phyloP scores from a whole-genome alignment of 2,888 invertebrate species.

The Stenolophus ochropezus region DNA sequence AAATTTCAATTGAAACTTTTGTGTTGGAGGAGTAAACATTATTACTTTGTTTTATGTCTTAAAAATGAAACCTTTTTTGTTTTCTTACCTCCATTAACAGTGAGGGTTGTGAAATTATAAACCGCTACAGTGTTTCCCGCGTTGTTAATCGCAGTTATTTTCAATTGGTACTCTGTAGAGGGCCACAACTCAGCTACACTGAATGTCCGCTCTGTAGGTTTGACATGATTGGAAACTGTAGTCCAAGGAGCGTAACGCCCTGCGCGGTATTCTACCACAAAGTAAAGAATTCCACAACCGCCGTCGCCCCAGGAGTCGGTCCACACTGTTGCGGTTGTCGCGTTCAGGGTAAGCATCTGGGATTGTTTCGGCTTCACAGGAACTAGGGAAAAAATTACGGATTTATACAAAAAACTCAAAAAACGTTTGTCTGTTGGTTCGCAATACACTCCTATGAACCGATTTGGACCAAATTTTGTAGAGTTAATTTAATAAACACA shows the following conservation, averaged over 20 bases:
- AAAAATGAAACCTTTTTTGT: no score
- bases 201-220: slow-evolving; percentile 87
- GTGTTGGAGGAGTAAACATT: no score
- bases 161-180: slow-evolving; percentile 83
- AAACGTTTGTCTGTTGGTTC: no score
- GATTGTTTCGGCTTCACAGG: slow-evolving; percentile 87
- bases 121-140: slow-evolving; percentile 89
- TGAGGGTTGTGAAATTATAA: slow-evolving; percentile 90
- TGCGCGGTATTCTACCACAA: slow-evolving; percentile 86
- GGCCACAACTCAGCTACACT: slow-evolving; percentile 86
- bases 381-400: no score
- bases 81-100: slow-evolving; percentile 82
- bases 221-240: slow-evolving; percentile 87
- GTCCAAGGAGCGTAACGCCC: slow-evolving; percentile 83
- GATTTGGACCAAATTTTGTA: no score
- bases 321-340: slow-evolving; percentile 90
- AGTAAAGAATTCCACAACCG: slow-evolving; percentile 90
- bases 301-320: slow-evolving; percentile 92
- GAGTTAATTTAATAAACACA: no score
- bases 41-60: no score
- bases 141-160: slow-evolving; percentile 89
- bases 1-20: no score
- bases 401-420: no score
- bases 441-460: no score
- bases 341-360: slow-evolving; percentile 88